Percentiles rank a stretch among this genome's conserved stretches.
Evolutionary conservation across 2,888 invertebrate genomes (phyloP).

Genomic region (Synanthedon andrenaeformis): DNA sequence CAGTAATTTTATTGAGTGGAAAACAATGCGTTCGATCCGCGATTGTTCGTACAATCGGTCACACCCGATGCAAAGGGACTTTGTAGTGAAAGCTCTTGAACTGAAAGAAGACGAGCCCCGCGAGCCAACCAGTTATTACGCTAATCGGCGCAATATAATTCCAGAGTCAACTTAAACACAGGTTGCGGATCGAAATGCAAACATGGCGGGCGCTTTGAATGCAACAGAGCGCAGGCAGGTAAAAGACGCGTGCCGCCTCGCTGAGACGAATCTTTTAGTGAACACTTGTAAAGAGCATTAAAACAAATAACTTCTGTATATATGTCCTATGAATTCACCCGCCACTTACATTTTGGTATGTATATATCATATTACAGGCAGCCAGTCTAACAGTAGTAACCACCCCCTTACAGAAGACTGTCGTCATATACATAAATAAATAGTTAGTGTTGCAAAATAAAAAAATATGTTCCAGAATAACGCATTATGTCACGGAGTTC

Average conservation of each 20-base stretch:
- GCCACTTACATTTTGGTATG: too few relatives aligned
- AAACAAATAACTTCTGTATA: not conserved
- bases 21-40: slow-evolving; percentile 48
- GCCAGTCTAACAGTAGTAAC: not conserved
- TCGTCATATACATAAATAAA: too few relatives aligned
- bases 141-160: slow-evolving; percentile 71
- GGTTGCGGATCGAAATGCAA: slow-evolving; percentile 70
- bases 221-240: slow-evolving; percentile 32
- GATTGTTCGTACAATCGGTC: slow-evolving; percentile 40
- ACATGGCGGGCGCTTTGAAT: slow-evolving; percentile 68
- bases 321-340: too few relatives aligned
- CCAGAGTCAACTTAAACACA: slow-evolving; percentile 70
- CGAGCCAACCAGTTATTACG: slow-evolving; percentile 68
- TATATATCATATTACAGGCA: too few relatives aligned
- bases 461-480: too few relatives aligned
- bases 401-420: not conserved
- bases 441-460: too few relatives aligned
- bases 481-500: too few relatives aligned
- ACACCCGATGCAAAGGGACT: slow-evolving; percentile 38
- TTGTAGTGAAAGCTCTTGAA: slow-evolving; percentile 48
- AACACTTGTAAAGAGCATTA: not conserved
- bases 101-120: slow-evolving; percentile 58
- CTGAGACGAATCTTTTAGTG: slow-evolving; percentile 9
- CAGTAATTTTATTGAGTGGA: slow-evolving; percentile 47
- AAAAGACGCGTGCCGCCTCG: slow-evolving; percentile 30